Base-by-base conservation (phyloP, 1,140 invertebrate genomes). In the Drosophila varians region DNA sequence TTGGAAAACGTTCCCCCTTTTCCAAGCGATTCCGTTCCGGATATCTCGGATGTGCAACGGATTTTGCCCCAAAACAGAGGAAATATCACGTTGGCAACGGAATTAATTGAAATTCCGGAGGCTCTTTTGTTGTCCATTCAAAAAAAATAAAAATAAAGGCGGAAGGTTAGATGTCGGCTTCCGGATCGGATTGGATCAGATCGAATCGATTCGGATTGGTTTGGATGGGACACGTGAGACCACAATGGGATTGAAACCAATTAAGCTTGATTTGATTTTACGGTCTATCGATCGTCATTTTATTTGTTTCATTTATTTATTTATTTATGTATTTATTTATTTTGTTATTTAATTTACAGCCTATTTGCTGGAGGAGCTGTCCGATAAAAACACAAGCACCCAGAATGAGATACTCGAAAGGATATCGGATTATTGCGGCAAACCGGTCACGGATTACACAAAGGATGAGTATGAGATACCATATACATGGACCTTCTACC, bases 401-500 rank as follows among this genome's bases (percentile, higher is more conserved):
- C 93, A 94, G 61, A 90, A 93, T 42, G 93, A 94, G 53, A 94
- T 96, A 31, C 92, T 96, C 1, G 77, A 92, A 3, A 94, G 93
- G 68, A 90, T 96, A 14, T 93, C 93, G 0, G 91, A 92, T 6
- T 96, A 96, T 74, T 96, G 95, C 77, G 95, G 94, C 3, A 95
- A 94, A 69, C 93, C 94, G 0, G 93, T 96, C 61, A 93, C 92
- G 64, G 93, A 93, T 73, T 92, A 93, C 38, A 94, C 93, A 8
- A 93, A 92, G 0, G 92, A 93, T 60, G 93, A 94, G 40, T 91
- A 91, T 0, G 93, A 94, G 6, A 92, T 92, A 0, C 91, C 92
- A 0, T 92, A 91, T 18, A 94, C 93, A 70, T 99, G 97, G 97
- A 96, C 96, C 77, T 98, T 97, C 91, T 98, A 98, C 80, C 97